These are phyloP conservation scores for Microchrysa polita DNA, from an alignment of 2,888 invertebrate species.

Conservation along the genomic window DNA sequence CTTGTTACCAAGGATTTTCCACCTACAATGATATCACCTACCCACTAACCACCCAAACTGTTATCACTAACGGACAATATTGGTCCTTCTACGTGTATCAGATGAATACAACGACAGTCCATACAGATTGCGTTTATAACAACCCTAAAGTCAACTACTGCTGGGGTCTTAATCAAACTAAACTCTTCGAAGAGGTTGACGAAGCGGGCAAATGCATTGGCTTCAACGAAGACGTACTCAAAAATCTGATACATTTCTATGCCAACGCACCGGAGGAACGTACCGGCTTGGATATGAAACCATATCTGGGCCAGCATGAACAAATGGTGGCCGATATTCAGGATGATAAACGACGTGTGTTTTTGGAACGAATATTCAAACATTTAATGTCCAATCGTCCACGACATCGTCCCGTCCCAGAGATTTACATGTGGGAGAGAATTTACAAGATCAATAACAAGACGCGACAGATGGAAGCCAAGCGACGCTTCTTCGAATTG, in stretches of 20 bases:
- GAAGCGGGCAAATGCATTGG: constrained; percentile 75
- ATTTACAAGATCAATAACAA: constrained; percentile 81
- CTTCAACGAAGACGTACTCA: constrained; percentile 82
- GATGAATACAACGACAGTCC: constrained; percentile 82
- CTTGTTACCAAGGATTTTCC: constrained; percentile 88
- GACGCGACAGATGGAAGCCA: constrained; percentile 75
- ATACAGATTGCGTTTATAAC: constrained; percentile 70
- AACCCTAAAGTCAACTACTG: constrained; percentile 82
- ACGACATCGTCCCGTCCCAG: constrained; percentile 70
- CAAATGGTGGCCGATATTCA: constrained; percentile 74
- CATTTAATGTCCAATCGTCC: constrained; percentile 75
- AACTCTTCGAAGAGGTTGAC: constrained; percentile 79
- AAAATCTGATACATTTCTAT: constrained; percentile 78
- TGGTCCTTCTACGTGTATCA: constrained; percentile 93
- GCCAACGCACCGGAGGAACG: constrained; percentile 73
- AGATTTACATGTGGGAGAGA: constrained; percentile 82
- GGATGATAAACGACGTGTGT: constrained; percentile 73
- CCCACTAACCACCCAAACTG: constrained; percentile 87
- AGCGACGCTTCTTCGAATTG: constrained; percentile 76
- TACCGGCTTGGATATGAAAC: constrained; percentile 73
- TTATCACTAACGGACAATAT: constrained; percentile 86
- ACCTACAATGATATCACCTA: constrained; percentile 90
- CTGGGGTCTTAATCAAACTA: constrained; percentile 77
- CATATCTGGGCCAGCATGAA: constrained; percentile 72
- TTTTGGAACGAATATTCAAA: constrained; percentile 77